These are phyloP conservation scores for Sphaerophoria taeniata DNA, from an alignment of 2,888 invertebrate genomes.

Conservation along the genomic window DNA sequence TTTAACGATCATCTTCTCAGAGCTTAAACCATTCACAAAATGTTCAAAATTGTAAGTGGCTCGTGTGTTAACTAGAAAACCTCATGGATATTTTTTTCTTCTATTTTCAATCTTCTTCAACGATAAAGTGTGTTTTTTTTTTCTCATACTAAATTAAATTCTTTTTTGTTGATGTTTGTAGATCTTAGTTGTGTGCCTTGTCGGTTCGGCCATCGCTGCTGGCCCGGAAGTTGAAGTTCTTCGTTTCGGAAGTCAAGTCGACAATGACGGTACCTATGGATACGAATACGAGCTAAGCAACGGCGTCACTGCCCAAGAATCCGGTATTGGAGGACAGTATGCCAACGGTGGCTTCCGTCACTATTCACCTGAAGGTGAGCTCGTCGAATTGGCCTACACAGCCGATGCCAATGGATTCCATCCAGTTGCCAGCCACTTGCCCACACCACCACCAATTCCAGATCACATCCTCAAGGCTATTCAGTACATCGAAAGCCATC, in stretches of 20 bases:
- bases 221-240: conserved; percentile 45
- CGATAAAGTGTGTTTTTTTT: too few species aligned
- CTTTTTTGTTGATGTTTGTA: conserved; percentile 18
- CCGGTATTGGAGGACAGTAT: conserved; percentile 83
- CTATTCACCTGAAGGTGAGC: conserved; percentile 79
- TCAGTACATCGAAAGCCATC: conserved; percentile 80
- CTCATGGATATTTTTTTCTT: conserved; percentile 16
- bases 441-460: conserved; percentile 80
- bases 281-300: conserved; percentile 84
- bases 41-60: conserved; percentile 64
- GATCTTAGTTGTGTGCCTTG: conserved; percentile 46
- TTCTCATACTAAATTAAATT: not conserved
- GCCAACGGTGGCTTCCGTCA: conserved; percentile 79
- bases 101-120: not conserved
- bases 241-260: conserved; percentile 70
- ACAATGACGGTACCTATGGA: conserved; percentile 81
- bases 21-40: conserved; percentile 52
- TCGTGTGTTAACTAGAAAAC: not conserved
- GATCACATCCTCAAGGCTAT: conserved; percentile 77
- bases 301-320: conserved; percentile 85
- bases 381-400: conserved; percentile 76
- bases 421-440: conserved; percentile 78
- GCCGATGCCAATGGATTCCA: conserved; percentile 80
- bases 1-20: conserved; percentile 53
- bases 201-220: conserved; percentile 27